Conservation (phyloP, 2,797 vertebrate species). For the Sandelia bainsii region DNA sequence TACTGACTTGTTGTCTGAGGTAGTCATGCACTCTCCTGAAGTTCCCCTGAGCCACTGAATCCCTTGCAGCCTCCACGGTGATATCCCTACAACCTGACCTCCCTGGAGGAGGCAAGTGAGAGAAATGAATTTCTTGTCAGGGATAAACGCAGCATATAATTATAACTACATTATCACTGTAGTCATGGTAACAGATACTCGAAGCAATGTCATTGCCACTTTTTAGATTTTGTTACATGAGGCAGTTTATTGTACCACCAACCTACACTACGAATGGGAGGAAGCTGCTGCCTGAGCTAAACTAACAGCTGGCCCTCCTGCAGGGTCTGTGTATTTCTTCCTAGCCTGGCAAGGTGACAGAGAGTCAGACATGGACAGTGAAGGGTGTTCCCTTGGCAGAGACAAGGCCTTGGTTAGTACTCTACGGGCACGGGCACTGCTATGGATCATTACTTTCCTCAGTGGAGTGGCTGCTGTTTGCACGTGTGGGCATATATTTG, state of each 20-base stretch:
- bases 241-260: slow-evolving; percentile 15
- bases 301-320: slow-evolving; percentile 48
- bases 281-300: slow-evolving; percentile 37
- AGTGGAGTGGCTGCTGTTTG: slow-evolving; percentile 51
- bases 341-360: slow-evolving; percentile 57
- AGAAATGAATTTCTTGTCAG: slow-evolving; percentile 5
- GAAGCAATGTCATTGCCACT: neutral
- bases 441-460: slow-evolving; percentile 82
- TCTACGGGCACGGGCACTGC: slow-evolving; percentile 69
- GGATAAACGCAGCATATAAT: slow-evolving; percentile 20
- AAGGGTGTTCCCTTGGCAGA: slow-evolving; percentile 72
- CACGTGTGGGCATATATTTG: slow-evolving; percentile 14
- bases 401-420: slow-evolving; percentile 66
- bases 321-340: slow-evolving; percentile 49
- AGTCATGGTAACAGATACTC: slow-evolving; percentile 22
- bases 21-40: slow-evolving; percentile 7
- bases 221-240: slow-evolving; percentile 7
- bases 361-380: slow-evolving; percentile 64
- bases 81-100: slow-evolving; percentile 32
- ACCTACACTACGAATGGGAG: slow-evolving; percentile 15
- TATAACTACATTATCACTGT: slow-evolving; percentile 16
- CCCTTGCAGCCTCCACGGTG: neutral
- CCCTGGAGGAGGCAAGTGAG: slow-evolving; percentile 6
- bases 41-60: slow-evolving; percentile 23
- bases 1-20: slow-evolving; percentile 1